Evolutionary conservation across 2,797 vertebrate species (phyloP).

Genomic region (Bucorvus abyssinicus): DNA sequence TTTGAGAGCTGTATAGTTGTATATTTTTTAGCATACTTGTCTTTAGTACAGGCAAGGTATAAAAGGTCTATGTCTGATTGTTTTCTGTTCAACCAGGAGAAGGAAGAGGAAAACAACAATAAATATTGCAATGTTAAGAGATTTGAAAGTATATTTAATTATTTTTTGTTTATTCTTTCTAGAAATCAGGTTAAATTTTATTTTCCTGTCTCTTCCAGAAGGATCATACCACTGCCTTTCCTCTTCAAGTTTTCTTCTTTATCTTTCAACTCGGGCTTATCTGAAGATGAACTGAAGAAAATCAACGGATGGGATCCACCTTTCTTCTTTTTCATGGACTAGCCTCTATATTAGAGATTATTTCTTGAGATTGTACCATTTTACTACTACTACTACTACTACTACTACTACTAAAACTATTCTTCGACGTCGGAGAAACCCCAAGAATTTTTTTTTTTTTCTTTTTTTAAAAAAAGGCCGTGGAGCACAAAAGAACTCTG

Average conservation of each 20-base stretch:
- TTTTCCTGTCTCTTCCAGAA: neutral
- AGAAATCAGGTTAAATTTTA: neutral
- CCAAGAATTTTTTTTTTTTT: neutral
- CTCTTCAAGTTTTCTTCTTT: neutral
- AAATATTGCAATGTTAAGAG: neutral
- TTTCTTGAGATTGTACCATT: neutral
- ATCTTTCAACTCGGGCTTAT: neutral
- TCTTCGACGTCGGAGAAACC: neutral
- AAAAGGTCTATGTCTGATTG: neutral
- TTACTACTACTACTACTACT: neutral
- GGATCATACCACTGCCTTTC: neutral
- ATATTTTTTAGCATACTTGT: neutral
- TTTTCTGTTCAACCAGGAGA: neutral
- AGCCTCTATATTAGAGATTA: neutral
- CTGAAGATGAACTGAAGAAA: neutral
- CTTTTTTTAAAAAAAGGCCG: neutral
- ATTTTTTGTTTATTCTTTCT: neutral
- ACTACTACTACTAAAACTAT: neutral
- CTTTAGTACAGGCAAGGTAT: neutral
- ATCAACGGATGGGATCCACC: neutral
- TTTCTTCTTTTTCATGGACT: neutral
- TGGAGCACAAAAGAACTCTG: neutral
- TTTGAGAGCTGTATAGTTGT: neutral
- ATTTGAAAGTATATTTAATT: neutral
- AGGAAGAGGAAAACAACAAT: neutral